Evolutionary conservation across 1,140 invertebrate genomes (phyloP).

Genomic region (Pseudomyrmex sp.): DNA sequence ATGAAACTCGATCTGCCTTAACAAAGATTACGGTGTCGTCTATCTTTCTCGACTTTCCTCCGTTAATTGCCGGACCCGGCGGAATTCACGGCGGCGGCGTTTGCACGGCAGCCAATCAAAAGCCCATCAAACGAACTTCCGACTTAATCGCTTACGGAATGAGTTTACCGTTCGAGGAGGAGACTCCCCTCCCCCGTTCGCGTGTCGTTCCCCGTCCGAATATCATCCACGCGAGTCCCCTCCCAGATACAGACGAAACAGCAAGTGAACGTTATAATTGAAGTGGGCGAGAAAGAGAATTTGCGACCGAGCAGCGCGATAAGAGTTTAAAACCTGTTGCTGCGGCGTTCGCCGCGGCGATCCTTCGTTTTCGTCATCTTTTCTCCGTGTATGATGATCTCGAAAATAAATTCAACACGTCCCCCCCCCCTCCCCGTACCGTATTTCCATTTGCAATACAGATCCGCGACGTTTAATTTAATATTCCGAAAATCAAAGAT

Average conservation of each 20-base stretch:
- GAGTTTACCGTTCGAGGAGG: slow-evolving; percentile 72
- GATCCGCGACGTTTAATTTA: slow-evolving; percentile 52
- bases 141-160: slow-evolving; percentile 76
- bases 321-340: slow-evolving; percentile 65
- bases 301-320: neutral
- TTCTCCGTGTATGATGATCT: neutral
- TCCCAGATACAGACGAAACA: neutral
- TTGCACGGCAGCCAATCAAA: slow-evolving; percentile 72
- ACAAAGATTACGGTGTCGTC: slow-evolving; percentile 39
- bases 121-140: slow-evolving; percentile 78
- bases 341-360: neutral
- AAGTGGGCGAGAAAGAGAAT: neutral
- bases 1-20: slow-evolving; percentile 15
- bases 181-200: slow-evolving; percentile 16
- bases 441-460: neutral
- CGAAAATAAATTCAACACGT: slow-evolving; percentile 42
- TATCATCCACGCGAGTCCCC: neutral
- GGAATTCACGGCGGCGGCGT: slow-evolving; percentile 22
- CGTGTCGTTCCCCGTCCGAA: neutral
- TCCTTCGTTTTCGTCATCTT: slow-evolving; percentile 11
- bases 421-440: neutral
- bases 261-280: slow-evolving; percentile 14
- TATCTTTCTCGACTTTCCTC: slow-evolving; percentile 43
- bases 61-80: slow-evolving; percentile 14
- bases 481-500: slow-evolving; percentile 15